phyloP scores from a whole-genome alignment of 2,797 vertebrate genomes.

The Scolopax rusticola region DNA sequence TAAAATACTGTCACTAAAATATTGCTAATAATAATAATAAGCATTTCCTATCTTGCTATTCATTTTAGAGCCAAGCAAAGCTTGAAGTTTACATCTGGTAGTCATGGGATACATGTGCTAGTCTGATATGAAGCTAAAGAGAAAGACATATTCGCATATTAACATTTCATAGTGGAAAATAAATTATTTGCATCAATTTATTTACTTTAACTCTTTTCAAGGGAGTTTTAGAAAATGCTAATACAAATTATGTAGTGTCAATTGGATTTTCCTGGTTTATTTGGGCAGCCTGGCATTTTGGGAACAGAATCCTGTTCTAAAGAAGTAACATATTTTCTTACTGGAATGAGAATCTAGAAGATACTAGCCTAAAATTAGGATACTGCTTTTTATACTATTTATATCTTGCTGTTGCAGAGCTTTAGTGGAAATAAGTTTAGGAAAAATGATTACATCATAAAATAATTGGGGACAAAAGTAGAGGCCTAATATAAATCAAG shows the following conservation, averaged over 20 bases:
- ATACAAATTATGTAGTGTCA: background rate
- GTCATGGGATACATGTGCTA: background rate
- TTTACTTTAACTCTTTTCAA: background rate
- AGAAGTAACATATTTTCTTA: background rate
- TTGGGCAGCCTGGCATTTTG: background rate
- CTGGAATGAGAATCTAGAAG: background rate
- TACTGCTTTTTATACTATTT: conserved; percentile 17
- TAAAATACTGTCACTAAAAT: conserved; percentile 20
- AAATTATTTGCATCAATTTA: conserved; percentile 21
- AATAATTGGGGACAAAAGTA: background rate
- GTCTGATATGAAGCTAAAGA: background rate
- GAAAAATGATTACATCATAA: background rate
- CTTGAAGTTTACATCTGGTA: conserved; percentile 31
- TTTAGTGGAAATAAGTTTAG: background rate
- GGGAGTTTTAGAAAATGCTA: background rate
- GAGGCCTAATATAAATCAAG: background rate
- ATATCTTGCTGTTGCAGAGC: conserved; percentile 1
- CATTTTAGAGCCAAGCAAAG: background rate
- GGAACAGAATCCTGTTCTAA: background rate
- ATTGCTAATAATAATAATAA: conserved; percentile 35
- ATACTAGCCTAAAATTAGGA: conserved; percentile 53
- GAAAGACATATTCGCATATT: background rate
- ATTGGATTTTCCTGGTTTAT: background rate
- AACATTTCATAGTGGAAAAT: background rate
- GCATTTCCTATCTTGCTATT: conserved; percentile 19